These are phyloP conservation scores for Myotis lucifugus DNA, from an alignment of 2,113 vertebrate species.

Conservation along the genomic window DNA sequence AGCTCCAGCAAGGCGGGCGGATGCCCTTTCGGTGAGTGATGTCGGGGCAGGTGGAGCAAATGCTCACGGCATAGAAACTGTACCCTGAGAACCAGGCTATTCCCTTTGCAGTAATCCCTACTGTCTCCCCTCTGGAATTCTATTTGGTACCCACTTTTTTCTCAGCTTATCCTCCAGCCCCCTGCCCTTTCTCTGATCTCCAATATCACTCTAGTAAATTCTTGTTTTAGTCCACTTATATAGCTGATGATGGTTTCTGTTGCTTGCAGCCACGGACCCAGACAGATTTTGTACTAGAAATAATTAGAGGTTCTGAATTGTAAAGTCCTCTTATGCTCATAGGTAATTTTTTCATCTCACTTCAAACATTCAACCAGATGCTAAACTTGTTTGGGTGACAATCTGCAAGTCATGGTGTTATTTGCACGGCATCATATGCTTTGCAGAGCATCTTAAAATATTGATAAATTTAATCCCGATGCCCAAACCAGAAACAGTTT, in stretches of 20 bases:
- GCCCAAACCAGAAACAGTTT: not conserved
- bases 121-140: not conserved
- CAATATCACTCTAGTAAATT: not conserved
- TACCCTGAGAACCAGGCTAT: not conserved
- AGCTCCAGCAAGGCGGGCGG: fast-evolving
- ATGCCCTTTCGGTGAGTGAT: not conserved
- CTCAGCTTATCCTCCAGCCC: not conserved
- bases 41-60: not conserved
- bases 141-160: not conserved
- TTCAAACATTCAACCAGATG: not conserved
- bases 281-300: not conserved
- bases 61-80: fast-evolving
- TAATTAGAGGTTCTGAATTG: not conserved
- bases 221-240: not conserved
- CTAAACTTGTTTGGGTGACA: not conserved
- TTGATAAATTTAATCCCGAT: not conserved
- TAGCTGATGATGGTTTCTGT: not conserved
- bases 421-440: not conserved
- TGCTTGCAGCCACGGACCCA: not conserved
- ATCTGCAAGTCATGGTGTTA: not conserved
- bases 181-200: not conserved
- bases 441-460: slow-evolving; percentile 17
- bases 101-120: too few relatives aligned
- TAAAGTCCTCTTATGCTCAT: not conserved
- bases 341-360: not conserved